Percentiles rank a stretch among this genome's conserved stretches.
phyloP scores from a whole-genome alignment of 2,888 invertebrate genomes.

The Ennomos quercinarius region DNA sequence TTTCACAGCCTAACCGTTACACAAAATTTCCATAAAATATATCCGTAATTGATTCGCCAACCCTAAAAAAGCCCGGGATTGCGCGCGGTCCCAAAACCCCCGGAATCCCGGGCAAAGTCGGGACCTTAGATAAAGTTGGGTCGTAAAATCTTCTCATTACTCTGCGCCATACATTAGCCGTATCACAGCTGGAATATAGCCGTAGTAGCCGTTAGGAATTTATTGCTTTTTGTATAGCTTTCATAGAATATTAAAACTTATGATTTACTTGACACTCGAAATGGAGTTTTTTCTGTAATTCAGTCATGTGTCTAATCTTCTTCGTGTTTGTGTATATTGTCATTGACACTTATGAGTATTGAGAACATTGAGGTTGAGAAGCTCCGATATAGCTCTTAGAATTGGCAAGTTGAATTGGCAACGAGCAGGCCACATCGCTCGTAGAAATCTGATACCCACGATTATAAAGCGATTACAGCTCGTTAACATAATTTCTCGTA shows the following conservation, averaged over 20 bases:
- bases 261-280: slow-evolving; percentile 19
- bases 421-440: too few relatives aligned
- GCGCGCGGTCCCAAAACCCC: slow-evolving; percentile 9
- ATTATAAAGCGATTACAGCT: too few relatives aligned
- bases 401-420: too few relatives aligned
- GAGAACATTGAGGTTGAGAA: too few relatives aligned
- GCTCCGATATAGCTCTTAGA: too few relatives aligned
- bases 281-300: slow-evolving; percentile 14
- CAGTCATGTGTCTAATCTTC: slow-evolving; percentile 23
- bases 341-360: too few relatives aligned
- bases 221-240: slow-evolving; percentile 19
- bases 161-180: slow-evolving; percentile 10
- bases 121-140: slow-evolving; percentile 18
- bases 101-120: slow-evolving; percentile 11
- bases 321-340: too few relatives aligned
- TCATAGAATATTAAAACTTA: slow-evolving; percentile 28
- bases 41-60: slow-evolving; percentile 14
- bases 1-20: neutral
- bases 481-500: too few relatives aligned
- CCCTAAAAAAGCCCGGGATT: slow-evolving; percentile 14
- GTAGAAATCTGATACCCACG: too few relatives aligned
- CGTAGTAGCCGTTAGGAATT: slow-evolving; percentile 15
- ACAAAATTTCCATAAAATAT: neutral
- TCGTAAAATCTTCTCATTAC: slow-evolving; percentile 31
- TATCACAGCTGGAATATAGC: slow-evolving; percentile 6